Evolutionary conservation across 2,888 invertebrate genomes (phyloP), one percentile per base, ranked within the genome.

Genomic region (Cotesia congregata): DNA sequence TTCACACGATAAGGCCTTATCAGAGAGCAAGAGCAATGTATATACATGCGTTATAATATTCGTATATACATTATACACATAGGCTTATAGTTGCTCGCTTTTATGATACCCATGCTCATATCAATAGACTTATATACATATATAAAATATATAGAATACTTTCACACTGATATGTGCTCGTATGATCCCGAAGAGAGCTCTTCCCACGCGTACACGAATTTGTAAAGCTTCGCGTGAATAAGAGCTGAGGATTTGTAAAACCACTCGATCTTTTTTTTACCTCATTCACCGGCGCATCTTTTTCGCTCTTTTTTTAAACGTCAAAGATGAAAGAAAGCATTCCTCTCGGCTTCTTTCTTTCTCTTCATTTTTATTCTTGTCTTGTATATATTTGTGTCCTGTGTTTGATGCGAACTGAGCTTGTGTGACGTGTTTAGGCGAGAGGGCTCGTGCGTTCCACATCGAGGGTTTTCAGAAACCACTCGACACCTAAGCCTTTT

Each of bases 1-100:
- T 88, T 88, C 88, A 88, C 87, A 88, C 86, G 88, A 88, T 88
- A 88, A 88, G 85, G 83, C 83, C 85, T 88, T 88, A 88, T 88
- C 88, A 85, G 83, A 83, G 83, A 38, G 20, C 40, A 82, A 82
- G 75, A 68, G 80, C 78, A 74, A 50, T 50, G 30, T 82, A 82
- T 80, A 78, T 77, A 79, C 77, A 71, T 73, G 76, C 77, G 74
- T 80, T 78, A 61, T 78, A 74, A 71, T 74, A 77, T 76, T 65
- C 59, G 38, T 70, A 39, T 60, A 67, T 70, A 76, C 70, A 74
- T 39, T 60, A 67, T 70, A 76, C 70, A 74, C 61, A 72, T 59
- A 72, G n/a, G 61, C 67, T 72, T 17, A 68, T 64, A 70, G 38
- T 38, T 70, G 6, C 67, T 74, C 72, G 73, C 74, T 74, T 62